Evolutionary conservation across 2,888 invertebrate species (phyloP), one percentile per base, ranked within the genome.

Genomic region (Dryocosmus kuriphilus): DNA sequence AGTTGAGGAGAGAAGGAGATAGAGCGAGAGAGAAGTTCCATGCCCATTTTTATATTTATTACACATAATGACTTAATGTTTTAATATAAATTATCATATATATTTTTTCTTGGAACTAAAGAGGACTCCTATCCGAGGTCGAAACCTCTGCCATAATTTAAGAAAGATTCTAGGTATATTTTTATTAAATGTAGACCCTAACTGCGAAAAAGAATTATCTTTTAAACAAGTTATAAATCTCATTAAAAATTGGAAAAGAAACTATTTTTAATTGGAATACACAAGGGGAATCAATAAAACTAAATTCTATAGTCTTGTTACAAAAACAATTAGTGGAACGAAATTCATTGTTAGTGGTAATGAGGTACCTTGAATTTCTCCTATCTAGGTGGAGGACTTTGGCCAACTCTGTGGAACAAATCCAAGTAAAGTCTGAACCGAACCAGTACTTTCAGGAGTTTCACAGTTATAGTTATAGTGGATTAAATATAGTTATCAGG

Each of bases 321-420:
- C 32, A n/a, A 7, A 32, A 63, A 63, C 32, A 63, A 32, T 32
- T 32, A 63, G 62, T 63, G 9, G 22, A 57, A 22, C 14, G 32
- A 63, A 35, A 35, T 35, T 63, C n/a, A 11, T 35, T 63, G n/a
- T 32, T 63, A n/a, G n/a, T n/a, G 8, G 7, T 63, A 63, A 63
- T 32, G 32, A 63, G n/a, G 62, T 19, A 7, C 32, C 4, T 62
- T 62, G 16, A 32, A 30, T 62, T 62, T 62, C 30, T 32, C 30
- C n/a, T 62, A 62, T 32, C 32, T 62, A n/a, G 32, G 30, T 32
- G 32, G 14, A 62, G 62, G 61, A 61, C 61, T 61, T 61, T 32
- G 27, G 30, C 61, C 19, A 61, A 61, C 30, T 61, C 19, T 61
- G 30, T 61, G 19, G 62, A 63, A 32, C 62, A n/a, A 32, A 63